A percentile compares a stretch with the other conserved stretches of the same genome.
phyloP scores from a whole-genome alignment of 2,113 vertebrate species.

The Alligator mississippiensis region DNA sequence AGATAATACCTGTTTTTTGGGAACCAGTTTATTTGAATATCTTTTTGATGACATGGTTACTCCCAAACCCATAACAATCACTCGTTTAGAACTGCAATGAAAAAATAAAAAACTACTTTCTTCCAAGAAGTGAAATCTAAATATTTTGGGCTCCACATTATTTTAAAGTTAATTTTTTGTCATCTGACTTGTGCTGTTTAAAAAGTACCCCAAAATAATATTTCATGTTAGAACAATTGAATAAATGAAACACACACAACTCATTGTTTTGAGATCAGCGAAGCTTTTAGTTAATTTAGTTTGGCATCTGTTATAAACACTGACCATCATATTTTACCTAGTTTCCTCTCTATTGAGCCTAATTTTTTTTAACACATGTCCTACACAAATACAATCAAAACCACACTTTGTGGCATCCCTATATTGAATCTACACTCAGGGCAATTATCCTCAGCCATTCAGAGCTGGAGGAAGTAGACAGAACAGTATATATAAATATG shows the following conservation, averaged over 20 bases:
- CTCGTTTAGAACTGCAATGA: constrained; percentile 33
- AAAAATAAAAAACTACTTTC: constrained; percentile 9
- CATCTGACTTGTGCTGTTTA: not conserved
- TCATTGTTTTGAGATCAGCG: not conserved
- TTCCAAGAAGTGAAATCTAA: not conserved
- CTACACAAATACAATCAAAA: not conserved
- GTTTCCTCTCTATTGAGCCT: not conserved
- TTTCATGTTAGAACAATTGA: accelerated
- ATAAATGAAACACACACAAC: not conserved
- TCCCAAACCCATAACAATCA: constrained; percentile 10
- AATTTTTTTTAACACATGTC: not conserved
- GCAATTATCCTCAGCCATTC: not conserved
- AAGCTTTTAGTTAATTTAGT: not conserved
- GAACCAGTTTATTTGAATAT: constrained; percentile 45
- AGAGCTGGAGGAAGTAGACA: not conserved
- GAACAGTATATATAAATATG: not conserved
- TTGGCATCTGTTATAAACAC: not conserved
- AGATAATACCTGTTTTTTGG: constrained; percentile 20
- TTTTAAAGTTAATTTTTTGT: not conserved
- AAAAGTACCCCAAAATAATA: not conserved
- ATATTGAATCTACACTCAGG: not conserved
- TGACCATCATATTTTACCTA: not conserved
- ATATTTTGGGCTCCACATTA: not conserved
- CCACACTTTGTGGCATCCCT: not conserved
- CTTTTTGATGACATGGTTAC: constrained; percentile 20